phyloP scores from a whole-genome alignment of 2,888 invertebrate species.

The Vanessa cardui region DNA sequence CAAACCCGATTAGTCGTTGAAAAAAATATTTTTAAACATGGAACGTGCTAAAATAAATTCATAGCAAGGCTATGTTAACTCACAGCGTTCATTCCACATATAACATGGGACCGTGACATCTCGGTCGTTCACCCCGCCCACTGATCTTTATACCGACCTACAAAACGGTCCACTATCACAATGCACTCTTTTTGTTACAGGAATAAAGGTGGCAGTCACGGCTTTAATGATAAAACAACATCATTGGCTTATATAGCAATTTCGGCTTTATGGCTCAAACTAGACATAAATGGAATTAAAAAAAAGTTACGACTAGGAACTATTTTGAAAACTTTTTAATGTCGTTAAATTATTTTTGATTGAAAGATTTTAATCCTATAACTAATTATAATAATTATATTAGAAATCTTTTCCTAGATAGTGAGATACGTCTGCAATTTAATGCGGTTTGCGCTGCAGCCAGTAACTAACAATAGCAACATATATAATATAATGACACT shows the following conservation, averaged over 20 bases:
- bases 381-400: too few species aligned
- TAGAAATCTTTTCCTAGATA: too few species aligned
- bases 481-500: not conserved
- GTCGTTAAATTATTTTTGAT: too few species aligned
- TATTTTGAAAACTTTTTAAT: too few species aligned
- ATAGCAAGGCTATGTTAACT: conserved; percentile 19
- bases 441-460: not conserved
- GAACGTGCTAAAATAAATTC: conserved; percentile 11
- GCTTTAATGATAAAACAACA: conserved; percentile 20
- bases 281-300: not conserved
- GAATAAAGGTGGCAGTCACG: conserved; percentile 48
- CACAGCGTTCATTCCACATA: conserved; percentile 33
- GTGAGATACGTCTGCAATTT: not conserved
- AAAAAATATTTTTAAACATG: not conserved
- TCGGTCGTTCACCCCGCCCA: conserved; percentile 69
- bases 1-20: too few species aligned
- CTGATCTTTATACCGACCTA: conserved; percentile 66
- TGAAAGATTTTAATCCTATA: too few species aligned
- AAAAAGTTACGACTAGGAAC: too few species aligned
- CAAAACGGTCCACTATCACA: conserved; percentile 55
- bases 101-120: conserved; percentile 69
- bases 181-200: conserved; percentile 33
- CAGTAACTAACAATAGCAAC: not conserved
- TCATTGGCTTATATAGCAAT: not conserved
- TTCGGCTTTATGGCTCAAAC: not conserved